Conservation (phyloP, 2,113 vertebrate species). For the Cyprinodon variegatus region DNA sequence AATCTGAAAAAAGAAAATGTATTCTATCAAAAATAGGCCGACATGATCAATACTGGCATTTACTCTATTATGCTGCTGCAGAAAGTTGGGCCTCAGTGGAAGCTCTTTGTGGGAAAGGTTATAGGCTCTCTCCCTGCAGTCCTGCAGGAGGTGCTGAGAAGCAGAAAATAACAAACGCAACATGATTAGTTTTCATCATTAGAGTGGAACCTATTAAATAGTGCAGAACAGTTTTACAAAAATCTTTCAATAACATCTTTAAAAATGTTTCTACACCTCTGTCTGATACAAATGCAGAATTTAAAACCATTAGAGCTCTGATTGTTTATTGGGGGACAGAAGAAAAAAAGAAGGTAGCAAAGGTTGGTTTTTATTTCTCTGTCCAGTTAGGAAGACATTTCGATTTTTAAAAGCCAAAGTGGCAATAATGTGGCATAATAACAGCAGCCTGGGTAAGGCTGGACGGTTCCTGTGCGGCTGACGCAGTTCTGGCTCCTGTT, state of each 20-base stretch:
- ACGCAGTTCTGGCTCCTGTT: too few species aligned
- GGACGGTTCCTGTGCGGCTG: too few species aligned
- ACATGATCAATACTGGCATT: neutral
- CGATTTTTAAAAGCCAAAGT: too few species aligned
- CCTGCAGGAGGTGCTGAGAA: neutral
- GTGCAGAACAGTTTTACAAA: neutral
- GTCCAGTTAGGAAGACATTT: too few species aligned
- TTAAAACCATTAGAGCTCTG: too few species aligned
- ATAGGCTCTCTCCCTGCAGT: neutral
- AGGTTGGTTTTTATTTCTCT: too few species aligned
- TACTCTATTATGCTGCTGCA: neutral
- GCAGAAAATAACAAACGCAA: neutral
- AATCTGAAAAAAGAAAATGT: slow-evolving; percentile 2
- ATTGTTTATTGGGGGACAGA: too few species aligned
- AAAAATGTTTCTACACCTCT: too few species aligned
- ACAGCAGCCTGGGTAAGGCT: too few species aligned
- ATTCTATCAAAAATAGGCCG: neutral
- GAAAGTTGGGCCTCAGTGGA: neutral
- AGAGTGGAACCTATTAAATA: neutral
- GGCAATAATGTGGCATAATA: too few species aligned
- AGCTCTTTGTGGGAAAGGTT: neutral
- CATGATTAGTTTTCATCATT: neutral
- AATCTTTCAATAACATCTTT: neutral
- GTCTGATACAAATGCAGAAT: too few species aligned
- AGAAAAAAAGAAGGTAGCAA: too few species aligned